Percentiles rank a stretch among this genome's conserved stretches.
Evolutionary conservation across 2,113 vertebrate species (phyloP).

Genomic region (Oncorhynchus nerka): DNA sequence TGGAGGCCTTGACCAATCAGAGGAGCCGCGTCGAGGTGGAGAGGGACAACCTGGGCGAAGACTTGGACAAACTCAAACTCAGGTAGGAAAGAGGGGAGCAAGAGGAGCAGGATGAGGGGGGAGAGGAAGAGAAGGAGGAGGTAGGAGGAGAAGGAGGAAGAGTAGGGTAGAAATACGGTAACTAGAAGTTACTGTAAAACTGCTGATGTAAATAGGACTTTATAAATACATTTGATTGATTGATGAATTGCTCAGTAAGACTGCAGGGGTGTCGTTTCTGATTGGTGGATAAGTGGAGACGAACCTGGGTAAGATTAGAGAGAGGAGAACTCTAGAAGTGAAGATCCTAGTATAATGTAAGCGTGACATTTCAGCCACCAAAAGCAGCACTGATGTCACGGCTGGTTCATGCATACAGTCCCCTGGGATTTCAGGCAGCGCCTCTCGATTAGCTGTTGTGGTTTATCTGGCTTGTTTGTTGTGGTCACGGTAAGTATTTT

Average conservation of each 20-base stretch:
- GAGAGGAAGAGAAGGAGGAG: neutral
- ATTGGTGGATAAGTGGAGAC: neutral
- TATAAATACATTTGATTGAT: neutral
- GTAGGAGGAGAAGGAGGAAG: neutral
- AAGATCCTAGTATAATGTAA: neutral
- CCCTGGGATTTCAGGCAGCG: neutral
- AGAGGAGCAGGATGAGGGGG: neutral
- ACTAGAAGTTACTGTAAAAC: neutral
- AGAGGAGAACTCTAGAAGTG: neutral
- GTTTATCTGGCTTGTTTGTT: neutral
- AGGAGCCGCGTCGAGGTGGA: conserved; percentile 87
- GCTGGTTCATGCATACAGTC: neutral
- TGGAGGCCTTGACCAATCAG: conserved; percentile 88
- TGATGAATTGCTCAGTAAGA: neutral
- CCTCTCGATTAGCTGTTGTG: neutral
- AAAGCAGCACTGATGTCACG: neutral
- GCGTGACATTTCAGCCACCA: neutral
- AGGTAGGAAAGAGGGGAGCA: conserved; percentile 75
- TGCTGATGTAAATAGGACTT: neutral
- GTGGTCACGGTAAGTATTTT: neutral
- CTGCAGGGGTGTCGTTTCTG: neutral
- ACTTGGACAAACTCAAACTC: conserved; percentile 88
- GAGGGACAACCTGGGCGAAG: conserved; percentile 88
- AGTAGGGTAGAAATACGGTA: neutral
- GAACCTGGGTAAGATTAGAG: neutral